Base-by-base conservation (phyloP, 1,140 invertebrate species). In the Pseudomyrmex cubaensis region DNA sequence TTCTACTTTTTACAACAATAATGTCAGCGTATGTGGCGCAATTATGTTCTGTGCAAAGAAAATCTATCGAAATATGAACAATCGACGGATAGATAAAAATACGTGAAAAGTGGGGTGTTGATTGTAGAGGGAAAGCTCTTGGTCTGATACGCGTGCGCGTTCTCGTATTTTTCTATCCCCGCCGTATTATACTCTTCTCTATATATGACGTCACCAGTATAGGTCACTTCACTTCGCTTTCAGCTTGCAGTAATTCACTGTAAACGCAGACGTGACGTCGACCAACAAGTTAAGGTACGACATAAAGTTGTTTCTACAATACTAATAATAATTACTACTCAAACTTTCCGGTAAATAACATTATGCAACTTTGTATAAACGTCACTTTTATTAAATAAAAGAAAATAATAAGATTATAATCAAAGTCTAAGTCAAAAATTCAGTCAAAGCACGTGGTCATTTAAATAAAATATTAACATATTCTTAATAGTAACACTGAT, bases 131-230 rank as follows among this genome's bases (percentile, higher is more conserved):
- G 76, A 72, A 54, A 59, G 17, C 7, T 10, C 0, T 72, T 80
- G 54, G 64, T 25, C 52, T 9, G 52, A 20, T 48, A 61, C 93
- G 93, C 92, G 92, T 91, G 92, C 93, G 93, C 92, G 93, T 70
- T 83, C 90, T 83, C 90, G 87, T 88, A 84, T 86, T 88, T 90
- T 91, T 91, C 90, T 92, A 50, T 46, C 88, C 82, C 85, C 80
- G 83, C 84, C 89, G 87, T 89, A 70, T 88, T 88, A 87, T 73
- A 82, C 87, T 62, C 88, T 87, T 57, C 87, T 69, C 89, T 94
- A 94, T 94, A 94, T 92, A 93, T 94, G 92, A 93, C 91, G 92
- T 93, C 92, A 93, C 89, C 86, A 75, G 86, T 91, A 87, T 92
- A 92, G 90, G 90, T 93, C 91, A 91, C 84, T 78, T 80, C 88